These are phyloP conservation scores for Manis javanica DNA, from an alignment of 2,797 vertebrate genomes.

Conservation along the genomic window DNA sequence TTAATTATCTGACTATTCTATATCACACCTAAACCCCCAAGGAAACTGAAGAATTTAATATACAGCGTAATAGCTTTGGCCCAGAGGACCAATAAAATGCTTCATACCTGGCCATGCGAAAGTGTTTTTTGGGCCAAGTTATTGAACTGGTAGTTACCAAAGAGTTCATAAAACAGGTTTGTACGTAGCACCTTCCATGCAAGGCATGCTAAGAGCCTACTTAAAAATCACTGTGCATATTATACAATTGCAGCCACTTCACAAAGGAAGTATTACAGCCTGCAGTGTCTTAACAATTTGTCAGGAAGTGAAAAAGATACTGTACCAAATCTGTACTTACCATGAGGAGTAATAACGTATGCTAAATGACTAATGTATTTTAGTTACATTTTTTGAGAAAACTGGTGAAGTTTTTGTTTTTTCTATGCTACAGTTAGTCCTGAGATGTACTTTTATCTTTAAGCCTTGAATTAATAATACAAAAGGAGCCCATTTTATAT, in stretches of 20 bases:
- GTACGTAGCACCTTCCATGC: conserved; percentile 76
- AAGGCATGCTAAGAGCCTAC: conserved; percentile 63
- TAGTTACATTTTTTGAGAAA: conserved; percentile 75
- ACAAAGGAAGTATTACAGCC: conserved; percentile 63
- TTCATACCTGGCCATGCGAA: conserved; percentile 58
- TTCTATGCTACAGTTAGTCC: conserved; percentile 77
- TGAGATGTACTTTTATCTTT: conserved; percentile 73
- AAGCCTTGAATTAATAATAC: conserved; percentile 79
- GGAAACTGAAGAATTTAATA: conserved; percentile 46
- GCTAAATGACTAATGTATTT: conserved; percentile 70
- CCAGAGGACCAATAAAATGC: conserved; percentile 3
- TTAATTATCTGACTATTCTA: conserved; percentile 22
- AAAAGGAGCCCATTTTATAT: conserved; percentile 82
- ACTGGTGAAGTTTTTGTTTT: conserved; percentile 59
- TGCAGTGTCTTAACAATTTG: conserved; percentile 49
- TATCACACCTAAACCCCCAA: conserved; percentile 6
- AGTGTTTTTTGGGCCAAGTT: conserved; percentile 51
- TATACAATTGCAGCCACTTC: conserved; percentile 61
- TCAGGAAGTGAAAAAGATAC: conserved; percentile 74
- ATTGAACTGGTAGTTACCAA: conserved; percentile 79
- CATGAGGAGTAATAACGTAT: conserved; percentile 60
- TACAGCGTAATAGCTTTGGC: conserved; percentile 61
- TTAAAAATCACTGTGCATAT: conserved; percentile 71
- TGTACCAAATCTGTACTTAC: conserved; percentile 74
- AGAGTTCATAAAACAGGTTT: conserved; percentile 75